These are phyloP conservation scores for Drosophila flavopinicola DNA, from an alignment of 2,888 invertebrate genomes.

Conservation along the genomic window DNA sequence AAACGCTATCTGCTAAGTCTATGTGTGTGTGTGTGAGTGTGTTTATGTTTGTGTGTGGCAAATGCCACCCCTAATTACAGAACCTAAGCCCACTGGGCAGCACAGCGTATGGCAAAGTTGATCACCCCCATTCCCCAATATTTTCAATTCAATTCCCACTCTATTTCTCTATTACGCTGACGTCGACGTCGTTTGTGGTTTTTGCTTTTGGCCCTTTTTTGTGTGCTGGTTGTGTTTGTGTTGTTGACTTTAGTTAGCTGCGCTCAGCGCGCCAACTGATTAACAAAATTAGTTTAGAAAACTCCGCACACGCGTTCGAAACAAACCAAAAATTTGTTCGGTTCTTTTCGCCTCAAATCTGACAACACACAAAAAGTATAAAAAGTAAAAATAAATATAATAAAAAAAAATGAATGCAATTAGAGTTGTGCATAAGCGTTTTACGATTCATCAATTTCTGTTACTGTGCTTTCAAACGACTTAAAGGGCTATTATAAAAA, in stretches of 20 bases:
- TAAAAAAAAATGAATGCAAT: slow-evolving; percentile 28
- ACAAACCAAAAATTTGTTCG: slow-evolving; percentile 75
- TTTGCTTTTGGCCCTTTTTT: slow-evolving; percentile 21
- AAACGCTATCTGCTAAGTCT: slow-evolving; percentile 28
- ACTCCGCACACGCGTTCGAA: slow-evolving; percentile 82
- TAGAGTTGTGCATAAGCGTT: slow-evolving; percentile 26
- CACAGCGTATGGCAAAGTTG: slow-evolving; percentile 4
- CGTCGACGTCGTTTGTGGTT: slow-evolving; percentile 66
- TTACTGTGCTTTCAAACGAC: neutral
- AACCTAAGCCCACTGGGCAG: slow-evolving; percentile 26
- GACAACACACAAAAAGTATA: slow-evolving; percentile 19
- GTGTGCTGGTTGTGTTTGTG: slow-evolving; percentile 16
- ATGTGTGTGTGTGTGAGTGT: slow-evolving; percentile 10
- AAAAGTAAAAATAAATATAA: slow-evolving; percentile 31
- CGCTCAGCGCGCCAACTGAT: slow-evolving; percentile 69
- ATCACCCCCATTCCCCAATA: slow-evolving; percentile 33
- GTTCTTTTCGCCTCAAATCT: slow-evolving; percentile 65
- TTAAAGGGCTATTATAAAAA: neutral
- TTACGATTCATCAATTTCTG: neutral
- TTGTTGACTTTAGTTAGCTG: slow-evolving; percentile 71
- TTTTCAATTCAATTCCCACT: slow-evolving; percentile 44
- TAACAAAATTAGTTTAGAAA: slow-evolving; percentile 83
- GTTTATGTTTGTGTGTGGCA: slow-evolving; percentile 13
- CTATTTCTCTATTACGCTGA: slow-evolving; percentile 76
- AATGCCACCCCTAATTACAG: slow-evolving; percentile 67